A percentile compares a stretch with the other conserved stretches of the same genome.
These are phyloP conservation scores for Cyprinodon variegatus DNA, from an alignment of 2,113 vertebrate genomes.

Conservation along the genomic window DNA sequence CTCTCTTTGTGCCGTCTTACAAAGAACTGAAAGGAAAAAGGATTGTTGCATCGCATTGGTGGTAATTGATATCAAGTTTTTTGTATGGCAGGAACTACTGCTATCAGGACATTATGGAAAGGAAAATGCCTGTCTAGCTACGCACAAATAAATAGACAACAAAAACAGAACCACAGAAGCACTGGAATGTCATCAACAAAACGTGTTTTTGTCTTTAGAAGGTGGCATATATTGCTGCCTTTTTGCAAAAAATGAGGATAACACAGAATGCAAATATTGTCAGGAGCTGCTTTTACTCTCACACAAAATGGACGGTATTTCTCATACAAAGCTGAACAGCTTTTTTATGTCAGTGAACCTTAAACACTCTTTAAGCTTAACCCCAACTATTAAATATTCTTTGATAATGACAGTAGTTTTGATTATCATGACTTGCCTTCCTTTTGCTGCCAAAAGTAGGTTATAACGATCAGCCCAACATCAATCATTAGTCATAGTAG, in stretches of 20 bases:
- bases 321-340: background rate
- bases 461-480: background rate
- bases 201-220: conserved; percentile 49
- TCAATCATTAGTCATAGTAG: background rate
- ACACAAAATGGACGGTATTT: conserved; percentile 20
- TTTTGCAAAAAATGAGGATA: conserved; percentile 32
- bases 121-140: conserved; percentile 57
- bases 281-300: background rate
- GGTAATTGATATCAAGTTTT: conserved; percentile 77
- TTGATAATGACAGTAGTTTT: background rate
- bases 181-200: conserved; percentile 17
- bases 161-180: conserved; percentile 54
- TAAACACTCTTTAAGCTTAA: background rate
- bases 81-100: conserved; percentile 46
- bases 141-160: conserved; percentile 53
- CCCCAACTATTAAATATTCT: background rate
- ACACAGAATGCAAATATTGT: conserved; percentile 20
- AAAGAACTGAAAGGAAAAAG: conserved; percentile 41
- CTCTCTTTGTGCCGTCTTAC: conserved; percentile 65
- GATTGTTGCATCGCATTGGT: conserved; percentile 49
- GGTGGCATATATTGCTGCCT: conserved; percentile 29
- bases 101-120: conserved; percentile 70
- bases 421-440: background rate
- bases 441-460: background rate
- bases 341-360: conserved; percentile 10